Base-by-base conservation (phyloP, 2,797 vertebrate species). In the Lycodopsis pacificus region DNA sequence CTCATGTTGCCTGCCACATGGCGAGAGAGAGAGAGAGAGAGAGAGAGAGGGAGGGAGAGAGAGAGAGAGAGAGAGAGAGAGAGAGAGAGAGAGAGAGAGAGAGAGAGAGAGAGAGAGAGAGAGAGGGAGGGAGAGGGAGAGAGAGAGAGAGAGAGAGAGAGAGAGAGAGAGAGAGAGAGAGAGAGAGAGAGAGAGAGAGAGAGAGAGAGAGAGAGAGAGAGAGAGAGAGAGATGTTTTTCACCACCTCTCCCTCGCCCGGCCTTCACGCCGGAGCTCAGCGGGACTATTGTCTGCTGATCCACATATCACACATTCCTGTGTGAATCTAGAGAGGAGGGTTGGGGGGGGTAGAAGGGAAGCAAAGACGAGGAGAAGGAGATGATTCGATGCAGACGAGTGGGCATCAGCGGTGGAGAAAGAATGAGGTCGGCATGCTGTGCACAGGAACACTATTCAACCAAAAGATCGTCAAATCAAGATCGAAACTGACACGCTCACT, bases 301-400 rank as follows among this genome's bases (percentile, higher is more conserved):
- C 90, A 89, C 94, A 94, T 93, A 91, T 94, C 91, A 84, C 84
- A 92, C 94, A 95, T 94, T 94, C 93, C 91, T 92, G 86, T 77
- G 63, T 90, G 84, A 86, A 90, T 73, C 79, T 80, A 88, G 68
- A 82, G 81, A 46, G 44, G 44, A 25, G 22, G 51, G 51, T 4
- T 14, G 14, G 42, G 38, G 69, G 44, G 57, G 62, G 76, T 34
- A 87, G 79, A 68, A 65, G 59, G 62, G 67, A 59, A 64, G 64
- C 56, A 80, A 86, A 82, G 87, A 81, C 73, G 34, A 56, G 72
- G 77, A 82, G 53, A 66, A 74, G 69, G 49, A 81, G 81, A 73
- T 78, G 67, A 79, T 86, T 84, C 65, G 42, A 84, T 75, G 73
- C 77, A 83, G 76, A 72, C 56, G 65, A 79, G 62, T 76, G 59